These are phyloP conservation scores for Hydrophis major DNA, from an alignment of 2,797 vertebrate species.

Conservation along the genomic window DNA sequence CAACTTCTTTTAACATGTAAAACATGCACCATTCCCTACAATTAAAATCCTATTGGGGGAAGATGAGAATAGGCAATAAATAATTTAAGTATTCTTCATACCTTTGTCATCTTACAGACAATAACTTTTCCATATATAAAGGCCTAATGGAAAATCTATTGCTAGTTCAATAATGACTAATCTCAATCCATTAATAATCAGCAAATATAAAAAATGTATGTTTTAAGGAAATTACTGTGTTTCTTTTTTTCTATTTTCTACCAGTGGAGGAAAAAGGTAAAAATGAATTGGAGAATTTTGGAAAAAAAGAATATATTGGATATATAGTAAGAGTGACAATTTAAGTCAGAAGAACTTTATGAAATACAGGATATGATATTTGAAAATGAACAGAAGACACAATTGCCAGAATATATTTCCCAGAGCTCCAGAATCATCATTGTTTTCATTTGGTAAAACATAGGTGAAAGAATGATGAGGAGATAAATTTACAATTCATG, in stretches of 20 bases:
- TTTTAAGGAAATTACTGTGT: neutral
- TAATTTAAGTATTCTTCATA: neutral
- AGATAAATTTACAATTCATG: constrained; percentile 12
- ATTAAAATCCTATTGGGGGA: neutral
- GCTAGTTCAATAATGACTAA: neutral
- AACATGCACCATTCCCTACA: neutral
- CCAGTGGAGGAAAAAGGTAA: neutral
- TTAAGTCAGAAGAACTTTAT: constrained; percentile 30
- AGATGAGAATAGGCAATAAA: neutral
- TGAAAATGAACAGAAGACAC: constrained; percentile 51
- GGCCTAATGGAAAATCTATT: neutral
- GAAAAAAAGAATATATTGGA: constrained; percentile 26
- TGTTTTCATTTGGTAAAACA: constrained; percentile 41
- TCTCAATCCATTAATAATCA: neutral
- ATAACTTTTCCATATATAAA: neutral
- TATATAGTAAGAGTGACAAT: constrained; percentile 9
- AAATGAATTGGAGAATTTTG: constrained; percentile 39
- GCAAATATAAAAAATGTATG: neutral
- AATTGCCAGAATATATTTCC: constrained; percentile 48
- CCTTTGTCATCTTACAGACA: neutral
- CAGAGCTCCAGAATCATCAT: constrained; percentile 47
- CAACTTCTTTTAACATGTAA: no score
- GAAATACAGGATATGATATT: constrained; percentile 26
- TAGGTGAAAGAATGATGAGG: constrained; percentile 42
- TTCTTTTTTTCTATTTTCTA: neutral